These are phyloP conservation scores for Sebastes minor DNA, from an alignment of 2,797 vertebrate species.

Conservation along the genomic window DNA sequence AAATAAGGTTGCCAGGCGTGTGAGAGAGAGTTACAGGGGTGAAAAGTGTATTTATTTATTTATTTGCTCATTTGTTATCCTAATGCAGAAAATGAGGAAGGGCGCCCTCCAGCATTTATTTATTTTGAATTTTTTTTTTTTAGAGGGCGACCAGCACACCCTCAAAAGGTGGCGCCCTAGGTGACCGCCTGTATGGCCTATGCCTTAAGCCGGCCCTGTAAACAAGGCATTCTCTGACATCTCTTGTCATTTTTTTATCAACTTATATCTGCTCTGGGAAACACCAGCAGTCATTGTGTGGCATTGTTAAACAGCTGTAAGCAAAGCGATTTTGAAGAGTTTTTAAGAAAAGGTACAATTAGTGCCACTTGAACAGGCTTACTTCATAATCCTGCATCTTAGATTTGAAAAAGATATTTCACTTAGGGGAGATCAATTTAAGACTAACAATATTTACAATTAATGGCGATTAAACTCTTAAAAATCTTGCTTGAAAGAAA, in stretches of 20 bases:
- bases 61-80: too few relatives aligned
- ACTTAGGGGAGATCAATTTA: background rate
- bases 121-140: too few relatives aligned
- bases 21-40: too few relatives aligned
- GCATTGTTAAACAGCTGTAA: background rate
- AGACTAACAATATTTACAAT: background rate
- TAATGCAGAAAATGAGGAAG: too few relatives aligned
- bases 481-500: background rate
- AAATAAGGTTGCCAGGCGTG: too few relatives aligned
- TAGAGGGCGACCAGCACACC: accelerated
- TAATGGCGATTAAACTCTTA: background rate
- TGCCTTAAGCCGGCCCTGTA: background rate
- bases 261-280: background rate
- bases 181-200: too few relatives aligned
- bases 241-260: background rate
- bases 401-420: background rate
- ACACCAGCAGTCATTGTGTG: background rate
- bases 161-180: accelerated
- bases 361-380: background rate
- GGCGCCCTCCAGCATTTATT: too few relatives aligned
- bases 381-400: background rate
- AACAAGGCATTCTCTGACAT: background rate
- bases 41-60: too few relatives aligned
- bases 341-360: background rate
- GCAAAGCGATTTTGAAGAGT: background rate